A percentile compares a stretch with the other conserved stretches of the same genome.
These are phyloP conservation scores for Porites rus DNA, from an alignment of 92 coral and sea anemone genomes.

Conservation along the genomic window DNA sequence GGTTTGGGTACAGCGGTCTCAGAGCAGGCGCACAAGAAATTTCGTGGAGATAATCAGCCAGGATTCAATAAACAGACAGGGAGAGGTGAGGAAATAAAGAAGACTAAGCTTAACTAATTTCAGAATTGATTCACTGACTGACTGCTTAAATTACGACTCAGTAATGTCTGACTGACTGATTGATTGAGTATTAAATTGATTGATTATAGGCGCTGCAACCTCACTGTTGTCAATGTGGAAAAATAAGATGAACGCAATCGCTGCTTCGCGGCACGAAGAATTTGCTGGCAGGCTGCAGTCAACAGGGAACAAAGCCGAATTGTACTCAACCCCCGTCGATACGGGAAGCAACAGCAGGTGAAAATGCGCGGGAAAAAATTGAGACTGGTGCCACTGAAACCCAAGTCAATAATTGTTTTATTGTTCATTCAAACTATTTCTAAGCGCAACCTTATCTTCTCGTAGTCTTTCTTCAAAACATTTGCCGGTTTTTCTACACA, in stretches of 20 bases:
- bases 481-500: too few relatives aligned
- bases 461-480: too few relatives aligned
- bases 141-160: background rate
- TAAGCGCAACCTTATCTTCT: too few relatives aligned
- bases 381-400: too few relatives aligned
- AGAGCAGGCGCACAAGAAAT: constrained; percentile 80
- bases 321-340: constrained; percentile 69
- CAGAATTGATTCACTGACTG: background rate
- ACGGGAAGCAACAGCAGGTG: constrained; percentile 78
- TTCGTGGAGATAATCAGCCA: constrained; percentile 63
- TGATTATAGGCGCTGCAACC: constrained; percentile 56
- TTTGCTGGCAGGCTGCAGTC: constrained; percentile 92
- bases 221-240: constrained; percentile 94
- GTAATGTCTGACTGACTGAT: background rate
- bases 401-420: too few relatives aligned
- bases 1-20: constrained; percentile 70
- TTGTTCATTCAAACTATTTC: too few relatives aligned
- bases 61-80: constrained; percentile 67
- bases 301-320: constrained; percentile 86
- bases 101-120: too few relatives aligned
- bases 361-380: background rate
- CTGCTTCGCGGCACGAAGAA: constrained; percentile 96
- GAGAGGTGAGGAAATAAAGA: constrained; percentile 15
- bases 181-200: background rate
- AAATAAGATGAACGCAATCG: constrained; percentile 90